phyloP scores from a whole-genome alignment of 2,888 invertebrate genomes.

The Drosophila meridiana region DNA sequence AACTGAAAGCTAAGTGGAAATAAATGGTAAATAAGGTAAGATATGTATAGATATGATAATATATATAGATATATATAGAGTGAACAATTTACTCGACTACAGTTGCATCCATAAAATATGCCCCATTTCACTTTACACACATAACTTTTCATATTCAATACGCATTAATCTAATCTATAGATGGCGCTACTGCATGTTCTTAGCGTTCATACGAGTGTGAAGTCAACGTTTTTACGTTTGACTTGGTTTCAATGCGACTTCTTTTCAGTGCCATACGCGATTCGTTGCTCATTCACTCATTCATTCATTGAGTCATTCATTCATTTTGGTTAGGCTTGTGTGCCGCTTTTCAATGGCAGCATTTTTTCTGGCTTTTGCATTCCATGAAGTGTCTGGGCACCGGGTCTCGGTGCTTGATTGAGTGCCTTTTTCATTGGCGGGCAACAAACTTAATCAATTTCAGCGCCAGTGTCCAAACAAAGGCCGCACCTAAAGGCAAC shows the following conservation, averaged over 20 bases:
- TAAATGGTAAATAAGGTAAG: not conserved
- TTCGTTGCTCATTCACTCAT: slow-evolving; percentile 20
- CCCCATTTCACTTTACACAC: not conserved
- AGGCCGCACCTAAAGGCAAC: slow-evolving; percentile 69
- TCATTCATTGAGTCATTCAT: slow-evolving; percentile 58
- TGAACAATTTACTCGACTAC: not conserved
- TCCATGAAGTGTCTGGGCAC: slow-evolving; percentile 12
- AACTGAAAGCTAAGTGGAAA: not conserved
- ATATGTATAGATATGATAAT: not conserved
- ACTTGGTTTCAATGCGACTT: slow-evolving; percentile 72
- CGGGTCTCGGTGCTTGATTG: slow-evolving; percentile 60
- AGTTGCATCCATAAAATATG: not conserved
- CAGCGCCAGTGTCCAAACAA: slow-evolving; percentile 75
- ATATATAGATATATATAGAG: no score
- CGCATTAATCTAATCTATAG: slow-evolving; percentile 39
- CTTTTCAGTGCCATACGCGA: slow-evolving; percentile 25
- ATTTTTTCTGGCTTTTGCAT: slow-evolving; percentile 13
- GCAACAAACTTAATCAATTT: slow-evolving; percentile 80
- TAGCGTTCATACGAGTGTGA: slow-evolving; percentile 57
- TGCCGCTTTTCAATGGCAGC: slow-evolving; percentile 26
- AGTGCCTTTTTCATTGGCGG: slow-evolving; percentile 75
- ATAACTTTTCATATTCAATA: slow-evolving; percentile 1
- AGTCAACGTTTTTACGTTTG: slow-evolving; percentile 75
- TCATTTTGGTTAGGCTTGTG: slow-evolving; percentile 62
- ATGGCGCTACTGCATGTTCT: slow-evolving; percentile 24